phyloP scores from a whole-genome alignment of 2,888 invertebrate species.

The Athetis lepigone region DNA sequence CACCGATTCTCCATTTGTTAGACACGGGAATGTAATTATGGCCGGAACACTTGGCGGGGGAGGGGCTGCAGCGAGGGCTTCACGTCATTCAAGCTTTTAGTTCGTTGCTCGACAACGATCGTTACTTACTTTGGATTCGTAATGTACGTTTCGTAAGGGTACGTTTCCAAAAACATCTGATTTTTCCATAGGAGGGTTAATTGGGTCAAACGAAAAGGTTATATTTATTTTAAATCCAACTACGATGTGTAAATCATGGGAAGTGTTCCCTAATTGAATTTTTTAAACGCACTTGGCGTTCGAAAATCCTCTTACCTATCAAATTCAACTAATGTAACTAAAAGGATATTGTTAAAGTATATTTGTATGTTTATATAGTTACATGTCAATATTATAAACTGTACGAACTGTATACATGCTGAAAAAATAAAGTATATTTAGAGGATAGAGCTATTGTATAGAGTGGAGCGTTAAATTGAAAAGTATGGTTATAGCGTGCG shows the following conservation, averaged over 20 bases:
- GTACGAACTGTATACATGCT: background rate
- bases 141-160: no score
- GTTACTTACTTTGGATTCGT: conserved; percentile 86
- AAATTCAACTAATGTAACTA: background rate
- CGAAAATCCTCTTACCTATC: no score
- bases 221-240: no score
- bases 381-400: background rate
- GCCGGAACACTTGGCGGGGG: conserved; percentile 87
- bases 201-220: no score
- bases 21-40: conserved; percentile 92
- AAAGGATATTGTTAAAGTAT: background rate
- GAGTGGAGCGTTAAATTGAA: conserved; percentile 76
- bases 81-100: conserved; percentile 89
- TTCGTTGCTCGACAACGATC: conserved; percentile 85
- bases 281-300: background rate
- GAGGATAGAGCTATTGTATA: conserved; percentile 34
- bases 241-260: no score
- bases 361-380: background rate
- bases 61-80: conserved; percentile 68
- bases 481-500: conserved; percentile 76
- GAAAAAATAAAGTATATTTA: conserved; percentile 10
- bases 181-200: conserved; percentile 49
- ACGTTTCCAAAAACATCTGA: conserved; percentile 71
- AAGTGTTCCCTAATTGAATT: background rate
- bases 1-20: conserved; percentile 92